Evolutionary conservation across 2,888 invertebrate species (phyloP).

Genomic region (Cheilosia soror): DNA sequence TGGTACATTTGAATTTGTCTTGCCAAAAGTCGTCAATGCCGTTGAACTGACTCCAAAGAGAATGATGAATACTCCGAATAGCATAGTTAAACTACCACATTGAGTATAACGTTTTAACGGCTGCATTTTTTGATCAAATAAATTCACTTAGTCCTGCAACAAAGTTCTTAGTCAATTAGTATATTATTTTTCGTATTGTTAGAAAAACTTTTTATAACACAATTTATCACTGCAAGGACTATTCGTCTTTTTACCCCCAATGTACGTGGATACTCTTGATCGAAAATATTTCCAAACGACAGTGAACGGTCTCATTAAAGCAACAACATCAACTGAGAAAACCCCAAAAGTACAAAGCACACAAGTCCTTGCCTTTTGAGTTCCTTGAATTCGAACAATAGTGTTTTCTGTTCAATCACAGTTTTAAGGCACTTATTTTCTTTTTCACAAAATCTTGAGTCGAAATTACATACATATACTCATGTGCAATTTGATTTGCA

Average conservation of each 20-base stretch:
- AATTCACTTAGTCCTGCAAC: not conserved
- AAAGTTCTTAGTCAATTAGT: conserved; percentile 16
- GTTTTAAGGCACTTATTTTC: conserved; percentile 62
- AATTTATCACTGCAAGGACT: conserved; percentile 24
- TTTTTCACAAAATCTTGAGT: conserved; percentile 35
- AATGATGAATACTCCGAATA: conserved; percentile 83
- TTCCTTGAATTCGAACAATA: conserved; percentile 24
- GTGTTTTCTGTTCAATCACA: conserved; percentile 42
- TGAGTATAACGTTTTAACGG: conserved; percentile 83
- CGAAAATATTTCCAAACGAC: conserved; percentile 72
- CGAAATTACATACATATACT: conserved; percentile 3
- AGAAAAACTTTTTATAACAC: conserved; percentile 47
- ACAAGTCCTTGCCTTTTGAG: conserved; percentile 57
- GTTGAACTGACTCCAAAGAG: conserved; percentile 85
- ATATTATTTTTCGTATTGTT: not conserved
- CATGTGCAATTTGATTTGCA: conserved; percentile 40
- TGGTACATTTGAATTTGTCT: conserved; percentile 86
- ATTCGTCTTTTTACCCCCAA: conserved; percentile 41
- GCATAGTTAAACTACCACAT: conserved; percentile 84
- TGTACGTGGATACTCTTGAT: conserved; percentile 45
- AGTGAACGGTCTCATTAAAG: conserved; percentile 66
- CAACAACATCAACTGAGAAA: conserved; percentile 10
- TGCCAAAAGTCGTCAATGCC: conserved; percentile 89
- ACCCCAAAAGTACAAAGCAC: not conserved
- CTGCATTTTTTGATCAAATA: conserved; percentile 80